These are phyloP conservation scores for Flabesymbios commensalis DNA, from an alignment of 2,888 invertebrate genomes.

Conservation along the genomic window DNA sequence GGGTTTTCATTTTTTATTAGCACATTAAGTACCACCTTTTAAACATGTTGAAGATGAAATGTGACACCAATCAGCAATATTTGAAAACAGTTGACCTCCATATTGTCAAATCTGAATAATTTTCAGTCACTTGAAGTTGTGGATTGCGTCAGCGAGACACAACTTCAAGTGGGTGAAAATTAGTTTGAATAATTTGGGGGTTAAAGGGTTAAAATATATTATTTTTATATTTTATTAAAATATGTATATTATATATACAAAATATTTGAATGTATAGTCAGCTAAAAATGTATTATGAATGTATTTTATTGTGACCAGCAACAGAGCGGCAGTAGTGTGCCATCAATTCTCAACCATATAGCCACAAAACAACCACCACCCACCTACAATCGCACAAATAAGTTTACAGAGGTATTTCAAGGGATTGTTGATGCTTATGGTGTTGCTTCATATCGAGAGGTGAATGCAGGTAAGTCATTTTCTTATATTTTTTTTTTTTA, in stretches of 20 bases:
- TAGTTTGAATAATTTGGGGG: no score
- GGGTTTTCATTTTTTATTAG: no score
- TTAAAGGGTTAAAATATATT: no score
- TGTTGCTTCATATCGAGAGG: conserved; percentile 91
- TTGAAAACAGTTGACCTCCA: no score
- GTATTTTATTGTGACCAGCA: conserved; percentile 45
- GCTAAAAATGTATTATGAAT: neutral
- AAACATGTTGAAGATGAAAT: no score
- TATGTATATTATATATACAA: neutral
- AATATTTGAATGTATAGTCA: neutral
- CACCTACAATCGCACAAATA: conserved; percentile 94
- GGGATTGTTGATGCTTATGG: conserved; percentile 94
- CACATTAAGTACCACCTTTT: no score
- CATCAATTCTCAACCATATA: conserved; percentile 92
- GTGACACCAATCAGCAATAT: no score
- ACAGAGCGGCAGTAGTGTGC: conserved; percentile 72
- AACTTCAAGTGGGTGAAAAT: no score
- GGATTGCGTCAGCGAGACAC: no score
- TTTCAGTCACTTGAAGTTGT: no score
- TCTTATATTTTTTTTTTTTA: no score
- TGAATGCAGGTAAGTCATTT: conserved; percentile 94
- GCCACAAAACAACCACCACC: conserved; percentile 75
- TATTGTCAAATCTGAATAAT: no score
- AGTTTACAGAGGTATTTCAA: conserved; percentile 94
- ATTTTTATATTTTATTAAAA: neutral